phyloP scores from a whole-genome alignment of 2,113 vertebrate genomes.

The Gallinago undulata region DNA sequence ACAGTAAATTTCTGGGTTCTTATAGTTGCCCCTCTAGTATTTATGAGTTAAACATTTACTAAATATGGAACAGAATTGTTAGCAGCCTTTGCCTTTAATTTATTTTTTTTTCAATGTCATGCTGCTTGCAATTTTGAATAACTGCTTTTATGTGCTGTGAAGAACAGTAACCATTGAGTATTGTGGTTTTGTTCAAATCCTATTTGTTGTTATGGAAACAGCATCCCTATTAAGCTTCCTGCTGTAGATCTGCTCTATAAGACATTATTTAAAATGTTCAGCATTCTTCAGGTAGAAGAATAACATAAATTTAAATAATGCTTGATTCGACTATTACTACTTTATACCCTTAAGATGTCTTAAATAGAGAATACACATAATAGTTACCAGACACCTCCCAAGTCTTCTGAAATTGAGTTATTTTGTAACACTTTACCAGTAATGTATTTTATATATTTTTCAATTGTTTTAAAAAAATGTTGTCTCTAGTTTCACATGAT shows the following conservation, averaged over 20 bases:
- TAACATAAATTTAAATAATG: constrained; percentile 55
- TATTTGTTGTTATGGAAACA: constrained; percentile 85
- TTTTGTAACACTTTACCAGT: background rate
- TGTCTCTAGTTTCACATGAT: constrained; percentile 9
- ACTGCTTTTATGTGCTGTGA: constrained; percentile 73
- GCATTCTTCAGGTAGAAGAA: constrained; percentile 9
- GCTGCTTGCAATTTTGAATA: constrained; percentile 76
- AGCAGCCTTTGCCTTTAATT: constrained; percentile 66
- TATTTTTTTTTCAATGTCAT: constrained; percentile 74
- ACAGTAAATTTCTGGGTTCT: constrained; percentile 2
- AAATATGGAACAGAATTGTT: constrained; percentile 67
- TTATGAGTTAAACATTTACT: constrained; percentile 71
- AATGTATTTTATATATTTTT: background rate
- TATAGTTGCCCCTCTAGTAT: constrained; percentile 45
- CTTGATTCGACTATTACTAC: background rate
- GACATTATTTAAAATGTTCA: constrained; percentile 68
- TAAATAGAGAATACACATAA: constrained; percentile 1
- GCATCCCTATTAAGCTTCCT: constrained; percentile 72
- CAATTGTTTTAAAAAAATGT: background rate
- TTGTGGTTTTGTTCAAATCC: constrained; percentile 74
- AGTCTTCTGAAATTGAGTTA: background rate
- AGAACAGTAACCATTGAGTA: constrained; percentile 69
- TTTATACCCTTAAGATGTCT: constrained; percentile 11
- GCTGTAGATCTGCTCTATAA: constrained; percentile 59
- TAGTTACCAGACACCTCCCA: background rate